Percentiles rank a stretch among this genome's conserved stretches.
Conservation (phyloP, 2,797 vertebrate genomes). For the Typhlichthys subterraneus region DNA sequence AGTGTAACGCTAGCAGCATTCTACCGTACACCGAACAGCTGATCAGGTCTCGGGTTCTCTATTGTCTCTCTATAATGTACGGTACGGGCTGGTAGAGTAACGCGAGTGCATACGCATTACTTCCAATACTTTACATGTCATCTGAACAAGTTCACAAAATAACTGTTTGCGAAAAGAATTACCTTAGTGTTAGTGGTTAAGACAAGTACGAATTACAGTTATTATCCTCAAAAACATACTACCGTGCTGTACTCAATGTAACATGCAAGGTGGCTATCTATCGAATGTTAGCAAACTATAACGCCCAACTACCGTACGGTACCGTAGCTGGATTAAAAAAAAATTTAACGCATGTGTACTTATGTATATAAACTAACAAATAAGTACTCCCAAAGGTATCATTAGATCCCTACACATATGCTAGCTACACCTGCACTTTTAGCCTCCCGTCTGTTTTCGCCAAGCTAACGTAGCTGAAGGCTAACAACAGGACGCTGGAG, state of each 20-base stretch:
- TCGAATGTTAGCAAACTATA: constrained; percentile 54
- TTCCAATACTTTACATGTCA: not conserved
- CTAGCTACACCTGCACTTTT: constrained; percentile 48
- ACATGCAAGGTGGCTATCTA: constrained; percentile 65
- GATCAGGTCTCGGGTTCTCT: constrained; percentile 46
- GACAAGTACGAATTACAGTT: constrained; percentile 21
- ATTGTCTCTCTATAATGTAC: constrained; percentile 49
- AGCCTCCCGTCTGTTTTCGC: constrained; percentile 51
- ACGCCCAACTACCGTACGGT: constrained; percentile 14
- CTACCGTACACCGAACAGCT: not conserved
- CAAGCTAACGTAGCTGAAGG: constrained; percentile 51
- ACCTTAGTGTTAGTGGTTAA: constrained; percentile 2
- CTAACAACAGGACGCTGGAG: constrained; percentile 73
- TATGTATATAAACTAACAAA: too few relatives aligned
- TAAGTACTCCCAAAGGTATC: constrained; percentile 1
- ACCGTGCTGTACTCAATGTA: not conserved
- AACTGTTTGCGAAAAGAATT: not conserved
- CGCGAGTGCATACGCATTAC: constrained; percentile 24
- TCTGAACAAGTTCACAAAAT: not conserved
- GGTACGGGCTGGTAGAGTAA: constrained; percentile 32
- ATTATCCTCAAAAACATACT: constrained; percentile 42
- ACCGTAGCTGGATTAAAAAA: constrained; percentile 23
- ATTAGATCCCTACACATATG: constrained; percentile 35
- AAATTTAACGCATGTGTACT: constrained; percentile 32
- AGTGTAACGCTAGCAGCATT: too few relatives aligned